Evolutionary conservation across 2,113 vertebrate species (phyloP).

Genomic region (Panthera uncia): DNA sequence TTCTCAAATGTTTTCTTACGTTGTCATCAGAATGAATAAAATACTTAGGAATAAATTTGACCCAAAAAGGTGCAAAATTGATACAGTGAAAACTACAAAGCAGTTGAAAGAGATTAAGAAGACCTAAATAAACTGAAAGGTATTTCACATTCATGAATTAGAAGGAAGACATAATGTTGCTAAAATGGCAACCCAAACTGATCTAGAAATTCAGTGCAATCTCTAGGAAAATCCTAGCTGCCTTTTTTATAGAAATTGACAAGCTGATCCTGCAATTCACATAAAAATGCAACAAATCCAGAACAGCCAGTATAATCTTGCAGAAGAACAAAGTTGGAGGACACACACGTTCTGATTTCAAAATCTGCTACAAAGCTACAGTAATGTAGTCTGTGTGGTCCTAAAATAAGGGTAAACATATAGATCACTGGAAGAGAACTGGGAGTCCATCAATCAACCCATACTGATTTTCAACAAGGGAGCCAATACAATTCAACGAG

Average conservation of each 20-base stretch:
- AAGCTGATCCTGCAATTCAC: neutral
- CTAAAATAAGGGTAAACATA: neutral
- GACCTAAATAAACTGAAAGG: neutral
- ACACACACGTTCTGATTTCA: neutral
- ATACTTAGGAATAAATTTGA: neutral
- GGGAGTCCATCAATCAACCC: neutral
- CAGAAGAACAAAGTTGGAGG: neutral
- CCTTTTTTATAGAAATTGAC: neutral
- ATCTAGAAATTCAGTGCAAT: neutral
- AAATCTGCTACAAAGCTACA: neutral
- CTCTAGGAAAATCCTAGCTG: neutral
- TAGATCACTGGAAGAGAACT: neutral
- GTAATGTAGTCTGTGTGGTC: neutral
- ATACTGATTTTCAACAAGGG: neutral
- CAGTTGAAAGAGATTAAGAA: conserved; percentile 7
- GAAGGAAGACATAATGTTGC: neutral
- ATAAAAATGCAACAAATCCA: neutral
- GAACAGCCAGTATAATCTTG: neutral
- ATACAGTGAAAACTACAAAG: neutral
- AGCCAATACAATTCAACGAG: neutral
- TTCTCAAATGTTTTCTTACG: neutral
- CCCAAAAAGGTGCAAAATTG: neutral
- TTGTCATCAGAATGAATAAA: neutral
- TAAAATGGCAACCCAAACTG: neutral
- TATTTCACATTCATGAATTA: neutral